Percentiles rank a stretch among this genome's conserved stretches.
These are phyloP conservation scores for Agrenia bidenticulata DNA, from an alignment of 2,888 invertebrate genomes.

Conservation along the genomic window DNA sequence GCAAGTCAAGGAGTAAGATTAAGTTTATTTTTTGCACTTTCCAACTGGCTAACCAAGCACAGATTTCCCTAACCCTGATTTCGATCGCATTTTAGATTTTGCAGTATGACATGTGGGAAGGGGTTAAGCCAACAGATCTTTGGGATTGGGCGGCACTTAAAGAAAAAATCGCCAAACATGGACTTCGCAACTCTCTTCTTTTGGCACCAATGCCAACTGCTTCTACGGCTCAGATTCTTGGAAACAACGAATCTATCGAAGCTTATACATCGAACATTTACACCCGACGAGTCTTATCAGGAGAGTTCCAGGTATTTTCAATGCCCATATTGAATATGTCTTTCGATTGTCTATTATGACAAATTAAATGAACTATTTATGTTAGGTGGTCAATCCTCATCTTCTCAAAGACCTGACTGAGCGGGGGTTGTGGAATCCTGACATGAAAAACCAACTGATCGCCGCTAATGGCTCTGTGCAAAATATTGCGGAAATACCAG, in stretches of 20 bases:
- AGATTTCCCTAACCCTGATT: too few relatives aligned
- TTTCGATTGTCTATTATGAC: not conserved
- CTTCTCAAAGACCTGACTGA: constrained; percentile 90
- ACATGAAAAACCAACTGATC: constrained; percentile 92
- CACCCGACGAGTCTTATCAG: constrained; percentile 86
- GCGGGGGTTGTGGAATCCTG: constrained; percentile 86
- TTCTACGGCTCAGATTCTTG: constrained; percentile 97
- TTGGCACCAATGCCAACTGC: constrained; percentile 99
- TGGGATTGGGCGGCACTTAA: constrained; percentile 89
- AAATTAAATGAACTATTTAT: constrained; percentile 2
- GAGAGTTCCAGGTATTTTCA: constrained; percentile 71
- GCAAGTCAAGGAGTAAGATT: constrained; percentile 78
- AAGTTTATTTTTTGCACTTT: too few relatives aligned
- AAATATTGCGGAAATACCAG: constrained; percentile 79
- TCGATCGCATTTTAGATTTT: constrained; percentile 64
- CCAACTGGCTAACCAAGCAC: too few relatives aligned
- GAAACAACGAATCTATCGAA: constrained; percentile 98
- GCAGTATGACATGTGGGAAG: constrained; percentile 95
- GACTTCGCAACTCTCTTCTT: constrained; percentile 88
- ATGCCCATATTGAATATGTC: constrained; percentile 10
- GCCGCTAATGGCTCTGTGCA: constrained; percentile 90
- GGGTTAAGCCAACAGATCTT: constrained; percentile 77
- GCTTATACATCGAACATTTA: constrained; percentile 98
- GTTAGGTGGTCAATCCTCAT: constrained; percentile 91
- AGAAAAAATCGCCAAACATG: constrained; percentile 79